Evolutionary conservation across 2,888 invertebrate genomes (phyloP).

Genomic region (Eristalis tenax): DNA sequence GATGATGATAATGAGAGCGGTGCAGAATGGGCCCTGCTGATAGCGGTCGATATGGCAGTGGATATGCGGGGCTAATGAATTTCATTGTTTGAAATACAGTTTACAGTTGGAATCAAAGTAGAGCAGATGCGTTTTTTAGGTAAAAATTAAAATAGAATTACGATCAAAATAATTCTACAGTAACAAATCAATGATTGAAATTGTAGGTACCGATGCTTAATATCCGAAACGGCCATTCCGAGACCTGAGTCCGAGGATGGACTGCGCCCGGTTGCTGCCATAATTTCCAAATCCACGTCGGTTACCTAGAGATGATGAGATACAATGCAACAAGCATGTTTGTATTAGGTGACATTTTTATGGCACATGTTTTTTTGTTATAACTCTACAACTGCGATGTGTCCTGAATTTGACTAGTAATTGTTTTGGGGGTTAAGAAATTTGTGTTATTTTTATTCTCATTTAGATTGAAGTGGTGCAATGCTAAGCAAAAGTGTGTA

Average conservation of each 20-base stretch:
- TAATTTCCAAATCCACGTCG: constrained; percentile 81
- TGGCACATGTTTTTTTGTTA: constrained; percentile 35
- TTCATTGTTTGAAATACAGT: constrained; percentile 43
- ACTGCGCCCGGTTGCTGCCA: constrained; percentile 86
- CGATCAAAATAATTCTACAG: constrained; percentile 29
- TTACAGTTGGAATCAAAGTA: constrained; percentile 31
- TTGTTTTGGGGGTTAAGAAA: constrained; percentile 10
- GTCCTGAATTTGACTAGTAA: constrained; percentile 28
- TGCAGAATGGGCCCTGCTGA: constrained; percentile 81
- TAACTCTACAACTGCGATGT: constrained; percentile 42
- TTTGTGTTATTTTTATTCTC: background rate
- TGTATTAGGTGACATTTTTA: constrained; percentile 43
- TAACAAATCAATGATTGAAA: constrained; percentile 50
- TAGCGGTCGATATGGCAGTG: constrained; percentile 81
- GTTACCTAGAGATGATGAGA: constrained; percentile 79
- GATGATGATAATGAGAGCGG: constrained; percentile 78
- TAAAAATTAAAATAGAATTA: constrained; percentile 41
- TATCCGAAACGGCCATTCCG: constrained; percentile 92
- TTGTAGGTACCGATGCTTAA: constrained; percentile 85
- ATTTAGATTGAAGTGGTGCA: background rate
- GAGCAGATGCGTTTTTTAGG: constrained; percentile 26
- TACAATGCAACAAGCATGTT: constrained; percentile 75
- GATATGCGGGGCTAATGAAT: constrained; percentile 79
- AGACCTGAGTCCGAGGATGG: constrained; percentile 97
- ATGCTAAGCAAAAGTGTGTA: background rate